Evolutionary conservation across 1,140 invertebrate genomes (phyloP).

Genomic region (Diprion similis): DNA sequence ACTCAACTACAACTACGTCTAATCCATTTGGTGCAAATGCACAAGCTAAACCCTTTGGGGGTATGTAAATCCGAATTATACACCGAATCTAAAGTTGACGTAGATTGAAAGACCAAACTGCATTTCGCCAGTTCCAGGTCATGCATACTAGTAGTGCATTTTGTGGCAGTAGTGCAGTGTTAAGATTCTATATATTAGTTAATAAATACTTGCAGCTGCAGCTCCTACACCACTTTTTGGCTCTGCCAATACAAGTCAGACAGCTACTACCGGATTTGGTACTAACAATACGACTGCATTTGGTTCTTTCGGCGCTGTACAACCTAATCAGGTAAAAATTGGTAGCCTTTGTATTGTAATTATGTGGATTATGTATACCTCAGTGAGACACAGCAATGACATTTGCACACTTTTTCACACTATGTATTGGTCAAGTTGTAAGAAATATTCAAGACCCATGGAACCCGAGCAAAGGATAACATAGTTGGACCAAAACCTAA

Average conservation of each 20-base stretch:
- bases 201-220: slow-evolving; percentile 39
- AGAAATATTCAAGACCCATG: background rate
- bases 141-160: no score
- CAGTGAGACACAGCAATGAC: background rate
- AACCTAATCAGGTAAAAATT: slow-evolving; percentile 54
- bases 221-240: slow-evolving; percentile 53
- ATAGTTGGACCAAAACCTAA: background rate
- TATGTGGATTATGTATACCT: no score
- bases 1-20: slow-evolving; percentile 53
- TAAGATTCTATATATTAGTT: slow-evolving; percentile 20
- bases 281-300: slow-evolving; percentile 57
- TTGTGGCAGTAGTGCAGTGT: no score
- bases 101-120: background rate
- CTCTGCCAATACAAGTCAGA: slow-evolving; percentile 42
- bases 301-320: slow-evolving; percentile 50
- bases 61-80: slow-evolving; percentile 38
- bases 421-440: slow-evolving; percentile 20
- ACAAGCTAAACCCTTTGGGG: slow-evolving; percentile 59
- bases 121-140: background rate
- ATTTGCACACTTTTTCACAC: slow-evolving; percentile 19
- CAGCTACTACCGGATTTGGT: slow-evolving; percentile 56
- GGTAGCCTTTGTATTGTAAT: slow-evolving; percentile 12
- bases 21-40: slow-evolving; percentile 56
- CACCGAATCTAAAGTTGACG: no score
- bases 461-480: background rate